A percentile compares a stretch with the other conserved stretches of the same genome.
Evolutionary conservation across 2,113 vertebrate species (phyloP).

Genomic region (Lycaon pictus): DNA sequence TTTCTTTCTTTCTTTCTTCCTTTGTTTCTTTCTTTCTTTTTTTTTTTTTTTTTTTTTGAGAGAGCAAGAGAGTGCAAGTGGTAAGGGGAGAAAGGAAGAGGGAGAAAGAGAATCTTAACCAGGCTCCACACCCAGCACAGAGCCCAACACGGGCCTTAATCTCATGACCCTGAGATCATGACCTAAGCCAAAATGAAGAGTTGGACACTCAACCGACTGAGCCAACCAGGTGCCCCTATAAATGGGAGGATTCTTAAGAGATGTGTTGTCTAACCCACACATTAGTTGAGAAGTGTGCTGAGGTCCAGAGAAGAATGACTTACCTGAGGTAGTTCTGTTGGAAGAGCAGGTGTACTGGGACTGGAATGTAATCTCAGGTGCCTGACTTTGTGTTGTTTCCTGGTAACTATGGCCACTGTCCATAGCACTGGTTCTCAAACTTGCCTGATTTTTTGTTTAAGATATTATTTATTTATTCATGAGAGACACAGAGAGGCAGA

Average conservation of each 20-base stretch:
- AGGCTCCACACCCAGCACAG: not conserved
- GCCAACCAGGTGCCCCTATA: not conserved
- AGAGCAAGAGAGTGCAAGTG: not conserved
- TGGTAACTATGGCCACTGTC: rapidly evolving
- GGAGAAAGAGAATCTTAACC: not conserved
- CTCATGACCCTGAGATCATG: not conserved
- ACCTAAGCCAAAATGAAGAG: not conserved
- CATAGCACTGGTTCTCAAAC: not conserved
- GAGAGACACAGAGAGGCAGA: no score
- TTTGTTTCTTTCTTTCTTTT: no score
- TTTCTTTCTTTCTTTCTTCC: no score
- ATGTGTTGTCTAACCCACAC: not conserved
- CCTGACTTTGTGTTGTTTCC: not conserved
- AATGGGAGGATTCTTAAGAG: not conserved
- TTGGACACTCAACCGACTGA: not conserved
- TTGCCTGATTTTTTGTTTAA: no score
- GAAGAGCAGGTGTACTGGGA: not conserved
- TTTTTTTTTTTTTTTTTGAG: not conserved
- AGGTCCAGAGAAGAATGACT: not conserved
- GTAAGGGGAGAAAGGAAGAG: not conserved
- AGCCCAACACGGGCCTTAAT: not conserved
- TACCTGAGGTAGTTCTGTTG: not conserved
- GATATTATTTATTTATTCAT: no score
- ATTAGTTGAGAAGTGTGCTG: not conserved
- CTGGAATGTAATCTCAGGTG: not conserved